phyloP scores from a whole-genome alignment of 2,888 invertebrate species.

The Ceramica pisi region DNA sequence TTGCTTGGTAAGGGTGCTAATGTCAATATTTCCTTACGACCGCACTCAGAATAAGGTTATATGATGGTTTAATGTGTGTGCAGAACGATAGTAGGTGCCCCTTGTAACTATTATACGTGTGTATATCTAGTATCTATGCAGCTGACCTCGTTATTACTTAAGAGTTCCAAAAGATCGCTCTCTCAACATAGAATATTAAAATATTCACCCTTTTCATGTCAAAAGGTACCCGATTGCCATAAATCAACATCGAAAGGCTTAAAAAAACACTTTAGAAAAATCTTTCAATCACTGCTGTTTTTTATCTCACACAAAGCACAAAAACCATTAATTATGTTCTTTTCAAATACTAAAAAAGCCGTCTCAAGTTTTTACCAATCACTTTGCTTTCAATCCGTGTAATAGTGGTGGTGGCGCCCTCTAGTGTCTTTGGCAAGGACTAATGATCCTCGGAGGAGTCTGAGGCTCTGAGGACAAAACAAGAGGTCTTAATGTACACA shows the following conservation, averaged over 20 bases:
- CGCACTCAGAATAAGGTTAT: constrained; percentile 14
- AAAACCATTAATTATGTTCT: constrained; percentile 22
- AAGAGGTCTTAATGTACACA: background rate
- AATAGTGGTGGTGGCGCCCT: constrained; percentile 30
- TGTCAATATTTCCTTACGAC: constrained; percentile 36
- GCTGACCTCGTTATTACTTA: background rate
- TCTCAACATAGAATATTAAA: background rate
- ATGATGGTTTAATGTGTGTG: constrained; percentile 7
- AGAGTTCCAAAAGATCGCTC: background rate
- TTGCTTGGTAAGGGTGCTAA: constrained; percentile 11
- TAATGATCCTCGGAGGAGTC: constrained; percentile 16
- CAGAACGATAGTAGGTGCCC: constrained; percentile 1
- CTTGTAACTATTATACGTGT: background rate
- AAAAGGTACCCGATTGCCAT: background rate
- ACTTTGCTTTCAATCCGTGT: constrained; percentile 11
- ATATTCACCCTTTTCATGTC: background rate
- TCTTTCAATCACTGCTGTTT: background rate
- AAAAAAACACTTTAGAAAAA: background rate
- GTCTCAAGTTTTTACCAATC: constrained; percentile 29
- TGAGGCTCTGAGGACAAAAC: background rate
- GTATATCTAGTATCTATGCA: constrained; percentile 9
- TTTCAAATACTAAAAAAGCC: background rate
- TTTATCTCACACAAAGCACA: background rate
- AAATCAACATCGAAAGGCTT: background rate
- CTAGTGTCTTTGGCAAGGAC: constrained; percentile 40